These are phyloP conservation scores for Rotaria macrura DNA, from an alignment of 2,888 invertebrate genomes.

Conservation along the genomic window DNA sequence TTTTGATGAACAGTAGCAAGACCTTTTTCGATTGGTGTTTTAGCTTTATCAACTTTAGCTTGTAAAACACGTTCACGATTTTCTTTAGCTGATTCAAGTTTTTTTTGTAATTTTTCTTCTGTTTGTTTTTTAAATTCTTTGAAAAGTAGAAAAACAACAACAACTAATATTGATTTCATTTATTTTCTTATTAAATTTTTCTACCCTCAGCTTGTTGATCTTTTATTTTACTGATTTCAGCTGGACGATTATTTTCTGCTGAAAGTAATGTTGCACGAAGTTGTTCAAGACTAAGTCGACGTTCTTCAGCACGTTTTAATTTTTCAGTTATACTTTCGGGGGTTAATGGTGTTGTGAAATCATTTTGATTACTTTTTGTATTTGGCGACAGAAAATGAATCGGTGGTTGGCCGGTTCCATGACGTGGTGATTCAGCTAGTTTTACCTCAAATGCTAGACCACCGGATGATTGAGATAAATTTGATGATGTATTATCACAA, in stretches of 20 bases:
- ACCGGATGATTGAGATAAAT: background rate
- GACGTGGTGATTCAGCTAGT: background rate
- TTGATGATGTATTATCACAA: background rate
- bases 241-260: background rate
- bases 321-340: background rate
- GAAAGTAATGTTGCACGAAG: background rate
- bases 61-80: conserved; percentile 16
- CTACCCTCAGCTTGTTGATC: background rate
- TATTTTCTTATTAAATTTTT: background rate
- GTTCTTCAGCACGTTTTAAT: conserved; percentile 8
- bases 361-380: background rate
- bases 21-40: background rate
- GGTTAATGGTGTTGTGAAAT: background rate
- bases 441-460: conserved; percentile 13
- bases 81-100: conserved; percentile 17
- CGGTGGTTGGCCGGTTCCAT: background rate
- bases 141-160: too few relatives aligned
- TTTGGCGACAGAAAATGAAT: background rate
- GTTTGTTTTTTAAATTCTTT: conserved; percentile 8
- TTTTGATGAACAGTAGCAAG: background rate
- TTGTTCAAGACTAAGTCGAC: background rate
- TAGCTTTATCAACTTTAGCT: background rate
- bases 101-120: conserved; percentile 4
- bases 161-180: background rate
- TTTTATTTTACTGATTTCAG: background rate